Evolutionary conservation across 2,888 invertebrate genomes (phyloP).

Genomic region (Byasa hedistus): DNA sequence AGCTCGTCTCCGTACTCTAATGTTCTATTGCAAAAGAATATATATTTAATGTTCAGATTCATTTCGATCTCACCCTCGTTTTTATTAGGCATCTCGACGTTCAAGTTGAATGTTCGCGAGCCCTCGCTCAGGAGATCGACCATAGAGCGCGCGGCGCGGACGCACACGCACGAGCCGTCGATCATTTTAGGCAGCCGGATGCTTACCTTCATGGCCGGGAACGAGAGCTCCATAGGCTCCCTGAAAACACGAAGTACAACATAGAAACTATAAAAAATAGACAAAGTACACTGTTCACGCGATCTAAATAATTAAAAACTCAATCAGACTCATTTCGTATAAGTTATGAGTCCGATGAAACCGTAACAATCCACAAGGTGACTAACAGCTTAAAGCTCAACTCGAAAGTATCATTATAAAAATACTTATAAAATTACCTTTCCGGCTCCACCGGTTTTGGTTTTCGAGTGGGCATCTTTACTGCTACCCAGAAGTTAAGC

Average conservation of each 20-base stretch:
- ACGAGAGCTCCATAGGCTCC: slow-evolving; percentile 74
- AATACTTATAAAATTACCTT: slow-evolving; percentile 41
- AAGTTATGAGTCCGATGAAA: too few relatives aligned
- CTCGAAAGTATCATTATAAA: too few relatives aligned
- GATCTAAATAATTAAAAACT: too few relatives aligned
- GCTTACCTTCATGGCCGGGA: slow-evolving; percentile 74
- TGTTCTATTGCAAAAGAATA: too few relatives aligned
- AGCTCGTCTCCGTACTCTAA: too few relatives aligned
- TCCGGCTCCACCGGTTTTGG: slow-evolving; percentile 58
- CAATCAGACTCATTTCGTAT: too few relatives aligned
- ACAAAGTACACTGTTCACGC: not conserved
- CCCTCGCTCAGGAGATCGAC: slow-evolving; percentile 81
- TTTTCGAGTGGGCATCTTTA: slow-evolving; percentile 64
- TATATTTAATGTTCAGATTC: too few relatives aligned
- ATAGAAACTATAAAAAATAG: too few relatives aligned
- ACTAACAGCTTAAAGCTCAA: too few relatives aligned
- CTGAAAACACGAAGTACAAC: slow-evolving; percentile 45
- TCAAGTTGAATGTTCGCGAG: slow-evolving; percentile 50
- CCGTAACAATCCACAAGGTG: too few relatives aligned
- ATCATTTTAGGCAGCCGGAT: slow-evolving; percentile 79
- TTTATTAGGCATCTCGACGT: slow-evolving; percentile 48
- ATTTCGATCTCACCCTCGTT: slow-evolving; percentile 49
- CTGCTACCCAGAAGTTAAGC: slow-evolving; percentile 66
- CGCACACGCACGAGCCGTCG: slow-evolving; percentile 75
- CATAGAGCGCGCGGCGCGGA: slow-evolving; percentile 77